Base-by-base conservation (phyloP, 2,888 invertebrate species). In the Ethmia dodecea region DNA sequence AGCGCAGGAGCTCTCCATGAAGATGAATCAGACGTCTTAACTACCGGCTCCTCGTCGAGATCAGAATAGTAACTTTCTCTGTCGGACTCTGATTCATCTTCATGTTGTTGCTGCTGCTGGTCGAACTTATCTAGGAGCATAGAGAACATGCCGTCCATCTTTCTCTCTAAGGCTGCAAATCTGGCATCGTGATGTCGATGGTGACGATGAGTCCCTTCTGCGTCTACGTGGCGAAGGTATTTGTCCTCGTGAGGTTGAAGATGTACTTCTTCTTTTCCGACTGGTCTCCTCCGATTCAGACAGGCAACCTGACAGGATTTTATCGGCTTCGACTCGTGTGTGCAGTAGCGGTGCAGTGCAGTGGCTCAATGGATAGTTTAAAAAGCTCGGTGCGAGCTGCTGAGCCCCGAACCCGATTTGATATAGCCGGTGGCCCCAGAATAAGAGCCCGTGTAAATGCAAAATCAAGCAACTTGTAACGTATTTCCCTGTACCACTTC, bases 301-400 rank as follows among this genome's bases (percentile, higher is more conserved):
- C 0, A 34, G 34, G 18, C 31, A 31, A 15, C 37, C 13, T 14
- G 40, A 18, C 8, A 42, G 28, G 12, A 43, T 35, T 29, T 30
- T 35, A 30, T 42, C 32, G 8, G 42, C 33, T 28, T 45, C 36
- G 14, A 18, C 24, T 15, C 42, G 29, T 11, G 38, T 40, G 27
- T 42, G 38, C 1, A 39, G 13, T n/a, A 30, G 20, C 12, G 14
- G 29, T 24, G n/a, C n/a, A n/a, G n/a, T 11, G 25, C 11, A 31
- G 22, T 13, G 15, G 3, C 25, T 9, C 41, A 12, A 32, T 14
- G 3, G 43, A 35, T 20, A 31, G 31, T 4, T 39, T 39, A 20
- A 46, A 37, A 6, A 39, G 10, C 8, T 44, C 44, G 0, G 42
- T 40, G 18, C 36, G 35, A 10, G 38, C 38, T 1, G 44, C 42